These are phyloP conservation scores for Tenebrio molitor DNA, from an alignment of 1,140 invertebrate species.

Conservation along the genomic window DNA sequence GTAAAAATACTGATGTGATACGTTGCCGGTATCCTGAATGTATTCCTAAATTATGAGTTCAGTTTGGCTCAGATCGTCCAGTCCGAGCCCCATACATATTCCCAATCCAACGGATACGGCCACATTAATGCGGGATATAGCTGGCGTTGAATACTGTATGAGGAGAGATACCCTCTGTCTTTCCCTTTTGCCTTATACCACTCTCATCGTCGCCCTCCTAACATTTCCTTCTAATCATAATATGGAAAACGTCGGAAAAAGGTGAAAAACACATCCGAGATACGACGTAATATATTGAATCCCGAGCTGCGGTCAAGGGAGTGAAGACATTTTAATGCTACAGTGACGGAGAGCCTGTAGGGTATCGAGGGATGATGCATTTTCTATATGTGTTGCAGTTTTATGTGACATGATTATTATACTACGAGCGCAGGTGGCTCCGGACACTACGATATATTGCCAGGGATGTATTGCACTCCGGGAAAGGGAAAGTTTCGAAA, in stretches of 20 bases:
- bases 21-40: constrained; percentile 43
- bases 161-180: constrained; percentile 43
- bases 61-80: constrained; percentile 47
- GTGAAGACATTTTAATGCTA: constrained; percentile 56
- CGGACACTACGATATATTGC: constrained; percentile 48
- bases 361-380: constrained; percentile 50
- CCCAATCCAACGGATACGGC: constrained; percentile 47
- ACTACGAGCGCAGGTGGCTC: constrained; percentile 57
- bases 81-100: constrained; percentile 50
- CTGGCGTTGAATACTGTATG: constrained; percentile 50
- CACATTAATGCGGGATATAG: constrained; percentile 48
- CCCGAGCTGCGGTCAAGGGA: constrained; percentile 12
- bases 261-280: constrained; percentile 14
- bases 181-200: constrained; percentile 29
- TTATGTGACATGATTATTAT: constrained; percentile 63
- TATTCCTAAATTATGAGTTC: constrained; percentile 48
- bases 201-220: constrained; percentile 17
- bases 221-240: constrained; percentile 40
- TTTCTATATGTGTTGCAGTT: constrained; percentile 57
- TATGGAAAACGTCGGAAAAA: constrained; percentile 41
- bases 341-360: constrained; percentile 46
- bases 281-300: constrained; percentile 38
- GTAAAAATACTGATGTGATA: constrained; percentile 44
- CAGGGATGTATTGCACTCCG: constrained; percentile 30
- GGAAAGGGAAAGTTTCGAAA: constrained; percentile 14